Evolutionary conservation across 2,888 invertebrate genomes (phyloP).

Genomic region (Holacanthella duospinosa): DNA sequence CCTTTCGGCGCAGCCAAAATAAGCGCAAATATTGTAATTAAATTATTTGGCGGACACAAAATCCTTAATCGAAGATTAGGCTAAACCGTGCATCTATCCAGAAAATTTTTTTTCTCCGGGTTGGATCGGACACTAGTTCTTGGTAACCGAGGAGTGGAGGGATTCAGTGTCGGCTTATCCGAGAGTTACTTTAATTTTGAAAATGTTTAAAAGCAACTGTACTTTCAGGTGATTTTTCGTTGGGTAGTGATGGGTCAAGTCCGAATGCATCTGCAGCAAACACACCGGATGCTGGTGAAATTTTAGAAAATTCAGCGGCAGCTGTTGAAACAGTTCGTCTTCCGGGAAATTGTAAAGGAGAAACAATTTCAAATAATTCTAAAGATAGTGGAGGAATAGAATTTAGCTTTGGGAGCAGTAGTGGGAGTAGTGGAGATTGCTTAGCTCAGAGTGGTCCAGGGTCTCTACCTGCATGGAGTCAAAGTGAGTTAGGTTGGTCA

Average conservation of each 20-base stretch:
- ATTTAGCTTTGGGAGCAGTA: slow-evolving; percentile 20
- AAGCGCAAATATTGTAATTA: too few relatives aligned
- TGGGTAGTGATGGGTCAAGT: slow-evolving; percentile 52
- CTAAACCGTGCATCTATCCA: too few relatives aligned
- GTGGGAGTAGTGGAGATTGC: not conserved
- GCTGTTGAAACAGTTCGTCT: not conserved
- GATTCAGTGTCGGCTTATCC: too few relatives aligned
- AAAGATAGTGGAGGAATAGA: slow-evolving; percentile 37
- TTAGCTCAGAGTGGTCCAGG: slow-evolving; percentile 18
- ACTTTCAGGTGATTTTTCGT: slow-evolving; percentile 48
- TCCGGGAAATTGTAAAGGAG: not conserved
- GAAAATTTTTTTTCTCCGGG: too few relatives aligned
- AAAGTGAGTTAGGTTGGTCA: slow-evolving; percentile 41
- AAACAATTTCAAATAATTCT: not conserved
- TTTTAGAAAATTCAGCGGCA: slow-evolving; percentile 47
- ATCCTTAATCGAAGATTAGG: too few relatives aligned
- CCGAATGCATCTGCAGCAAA: slow-evolving; percentile 52
- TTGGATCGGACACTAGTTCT: too few relatives aligned
- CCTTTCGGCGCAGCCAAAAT: too few relatives aligned
- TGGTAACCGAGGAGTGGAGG: too few relatives aligned
- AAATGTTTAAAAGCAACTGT: too few relatives aligned
- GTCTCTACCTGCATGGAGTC: slow-evolving; percentile 40
- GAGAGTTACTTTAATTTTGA: not conserved
- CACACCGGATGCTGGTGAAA: slow-evolving; percentile 54
- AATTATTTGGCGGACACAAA: too few relatives aligned